A percentile compares a stretch with the other conserved stretches of the same genome.
These are phyloP conservation scores for Tragelaphus buxtoni DNA, from an alignment of 2,113 vertebrate genomes.

Conservation along the genomic window DNA sequence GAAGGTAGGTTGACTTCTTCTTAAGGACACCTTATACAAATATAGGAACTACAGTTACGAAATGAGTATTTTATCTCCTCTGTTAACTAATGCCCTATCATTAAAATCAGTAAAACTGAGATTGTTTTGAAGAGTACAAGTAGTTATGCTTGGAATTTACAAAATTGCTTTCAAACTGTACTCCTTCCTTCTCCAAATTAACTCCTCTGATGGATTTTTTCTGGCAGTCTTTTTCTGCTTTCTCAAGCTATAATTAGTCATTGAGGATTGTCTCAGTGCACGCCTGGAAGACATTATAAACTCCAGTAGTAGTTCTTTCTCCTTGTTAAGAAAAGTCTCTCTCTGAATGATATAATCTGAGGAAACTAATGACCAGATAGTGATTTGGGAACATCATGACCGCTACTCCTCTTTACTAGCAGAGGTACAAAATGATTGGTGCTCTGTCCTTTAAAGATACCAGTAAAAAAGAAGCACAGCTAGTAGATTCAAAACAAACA, in stretches of 20 bases:
- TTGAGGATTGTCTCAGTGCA: constrained; percentile 56
- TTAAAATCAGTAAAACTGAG: constrained; percentile 38
- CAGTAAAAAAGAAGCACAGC: not conserved
- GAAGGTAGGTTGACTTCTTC: not conserved
- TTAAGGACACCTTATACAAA: not conserved
- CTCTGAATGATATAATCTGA: constrained; percentile 45
- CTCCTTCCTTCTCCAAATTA: constrained; percentile 51
- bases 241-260: constrained; percentile 63
- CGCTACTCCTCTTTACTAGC: not conserved
- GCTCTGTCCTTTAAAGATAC: not conserved
- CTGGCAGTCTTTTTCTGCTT: constrained; percentile 34
- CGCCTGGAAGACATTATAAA: constrained; percentile 49
- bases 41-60: not conserved
- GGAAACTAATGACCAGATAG: constrained; percentile 60
- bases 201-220: not conserved
- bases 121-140: constrained; percentile 53
- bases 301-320: not conserved
- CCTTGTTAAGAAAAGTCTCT: constrained; percentile 55
- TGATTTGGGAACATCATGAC: constrained; percentile 1
- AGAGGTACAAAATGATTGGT: not conserved
- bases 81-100: constrained; percentile 14
- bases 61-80: constrained; percentile 37
- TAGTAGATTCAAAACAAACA: not conserved
- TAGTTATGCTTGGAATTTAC: constrained; percentile 32
- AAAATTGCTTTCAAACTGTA: constrained; percentile 56